phyloP scores from a whole-genome alignment of 2,113 vertebrate species.

The Mesitornis unicolor region DNA sequence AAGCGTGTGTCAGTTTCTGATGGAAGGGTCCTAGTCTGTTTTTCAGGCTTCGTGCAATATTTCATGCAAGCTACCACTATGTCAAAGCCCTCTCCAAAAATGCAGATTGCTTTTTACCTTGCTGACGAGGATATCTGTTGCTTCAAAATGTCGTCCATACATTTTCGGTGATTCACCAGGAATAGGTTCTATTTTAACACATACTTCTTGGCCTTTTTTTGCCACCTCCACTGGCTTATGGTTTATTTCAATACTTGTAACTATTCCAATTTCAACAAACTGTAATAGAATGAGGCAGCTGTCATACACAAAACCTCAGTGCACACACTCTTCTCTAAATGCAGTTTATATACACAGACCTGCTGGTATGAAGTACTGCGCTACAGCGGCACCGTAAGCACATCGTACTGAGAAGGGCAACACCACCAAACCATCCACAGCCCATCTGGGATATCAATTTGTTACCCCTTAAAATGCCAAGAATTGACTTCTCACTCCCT shows the following conservation, averaged over 20 bases:
- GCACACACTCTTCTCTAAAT: background rate
- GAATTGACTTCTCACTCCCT: background rate
- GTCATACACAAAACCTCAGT: background rate
- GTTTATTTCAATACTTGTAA: conserved; percentile 97
- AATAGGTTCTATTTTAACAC: conserved; percentile 96
- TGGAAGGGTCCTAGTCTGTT: background rate
- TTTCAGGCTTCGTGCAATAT: background rate
- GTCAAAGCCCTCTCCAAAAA: background rate
- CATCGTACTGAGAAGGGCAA: background rate
- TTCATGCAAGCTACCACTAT: background rate
- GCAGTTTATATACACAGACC: accelerated
- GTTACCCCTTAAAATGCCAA: background rate
- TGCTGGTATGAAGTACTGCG: accelerated
- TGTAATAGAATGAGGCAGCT: conserved; percentile 56
- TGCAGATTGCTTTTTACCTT: conserved; percentile 77
- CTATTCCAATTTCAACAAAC: conserved; percentile 96
- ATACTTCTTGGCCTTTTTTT: conserved; percentile 97
- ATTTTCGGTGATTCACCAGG: conserved; percentile 98
- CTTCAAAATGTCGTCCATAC: conserved; percentile 97
- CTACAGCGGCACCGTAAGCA: too few species aligned
- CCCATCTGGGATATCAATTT: background rate
- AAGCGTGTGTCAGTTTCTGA: accelerated
- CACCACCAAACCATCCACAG: background rate
- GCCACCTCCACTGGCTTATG: conserved; percentile 92
- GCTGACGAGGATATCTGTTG: conserved; percentile 92